These are phyloP conservation scores for Pristionchus exspectatus DNA, from an alignment of 2,888 invertebrate genomes.

Conservation along the genomic window DNA sequence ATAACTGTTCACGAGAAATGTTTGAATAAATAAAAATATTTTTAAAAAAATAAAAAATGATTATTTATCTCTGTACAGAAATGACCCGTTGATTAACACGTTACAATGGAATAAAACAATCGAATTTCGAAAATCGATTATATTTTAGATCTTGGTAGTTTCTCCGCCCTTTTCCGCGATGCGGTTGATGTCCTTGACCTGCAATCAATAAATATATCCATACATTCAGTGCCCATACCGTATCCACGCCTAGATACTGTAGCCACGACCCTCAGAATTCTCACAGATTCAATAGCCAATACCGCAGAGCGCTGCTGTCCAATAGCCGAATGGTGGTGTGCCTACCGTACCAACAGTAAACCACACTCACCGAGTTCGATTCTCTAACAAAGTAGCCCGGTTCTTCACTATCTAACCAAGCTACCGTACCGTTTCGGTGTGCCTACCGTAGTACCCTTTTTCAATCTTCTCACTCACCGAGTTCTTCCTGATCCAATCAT, in stretches of 20 bases:
- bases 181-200: slow-evolving; percentile 34
- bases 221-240: background rate
- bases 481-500: slow-evolving; percentile 56
- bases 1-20: background rate
- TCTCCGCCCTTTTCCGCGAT: slow-evolving; percentile 14
- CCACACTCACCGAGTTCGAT: no score
- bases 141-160: slow-evolving; percentile 12
- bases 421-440: background rate
- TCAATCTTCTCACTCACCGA: background rate
- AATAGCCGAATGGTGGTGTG: background rate
- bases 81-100: slow-evolving; percentile 14
- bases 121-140: background rate
- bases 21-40: background rate
- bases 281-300: background rate
- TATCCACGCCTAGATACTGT: background rate
- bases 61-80: slow-evolving; percentile 6
- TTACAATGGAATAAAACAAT: background rate
- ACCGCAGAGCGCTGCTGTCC: background rate
- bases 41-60: background rate
- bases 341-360: background rate
- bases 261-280: background rate
- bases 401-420: no score
- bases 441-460: background rate
- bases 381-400: no score
- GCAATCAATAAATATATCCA: background rate